phyloP scores from a whole-genome alignment of 2,888 invertebrate genomes.

The Choristoneura rosaceana region DNA sequence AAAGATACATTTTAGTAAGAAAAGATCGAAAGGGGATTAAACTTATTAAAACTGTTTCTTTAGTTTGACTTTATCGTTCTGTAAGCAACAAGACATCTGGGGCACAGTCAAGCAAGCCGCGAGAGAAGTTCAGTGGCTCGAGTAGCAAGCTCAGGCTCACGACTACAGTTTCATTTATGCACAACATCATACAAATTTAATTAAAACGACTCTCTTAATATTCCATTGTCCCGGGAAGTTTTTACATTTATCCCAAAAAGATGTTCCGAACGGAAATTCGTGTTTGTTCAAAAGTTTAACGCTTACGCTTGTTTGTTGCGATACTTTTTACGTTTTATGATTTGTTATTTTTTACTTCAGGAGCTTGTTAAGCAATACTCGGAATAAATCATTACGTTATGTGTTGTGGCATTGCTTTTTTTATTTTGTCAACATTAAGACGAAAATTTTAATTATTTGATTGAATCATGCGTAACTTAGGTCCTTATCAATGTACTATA shows the following conservation, averaged over 20 bases:
- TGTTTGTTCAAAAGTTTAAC: conserved; percentile 58
- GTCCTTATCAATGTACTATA: no score
- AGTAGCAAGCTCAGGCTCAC: conserved; percentile 7
- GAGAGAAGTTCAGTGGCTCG: neutral
- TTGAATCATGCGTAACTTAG: no score
- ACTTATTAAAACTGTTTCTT: neutral
- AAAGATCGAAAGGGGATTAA: no score
- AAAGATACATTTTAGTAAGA: no score
- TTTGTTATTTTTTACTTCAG: conserved; percentile 51
- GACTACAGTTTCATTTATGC: conserved; percentile 52
- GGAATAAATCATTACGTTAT: neutral
- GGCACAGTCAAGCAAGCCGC: neutral
- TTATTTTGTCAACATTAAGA: no score
- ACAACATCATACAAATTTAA: conserved; percentile 67
- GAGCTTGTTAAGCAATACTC: conserved; percentile 24
- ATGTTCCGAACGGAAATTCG: conserved; percentile 64
- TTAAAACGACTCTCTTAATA: conserved; percentile 66
- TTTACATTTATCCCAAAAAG: conserved; percentile 61
- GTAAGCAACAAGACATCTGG: neutral
- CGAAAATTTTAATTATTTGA: no score
- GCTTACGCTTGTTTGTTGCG: conserved; percentile 54
- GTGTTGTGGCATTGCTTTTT: neutral
- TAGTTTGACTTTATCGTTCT: neutral
- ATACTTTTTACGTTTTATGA: conserved; percentile 50
- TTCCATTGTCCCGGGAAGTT: conserved; percentile 56